These are phyloP conservation scores for Ivindomyrus marchei DNA, from an alignment of 2,113 vertebrate species.

Conservation along the genomic window DNA sequence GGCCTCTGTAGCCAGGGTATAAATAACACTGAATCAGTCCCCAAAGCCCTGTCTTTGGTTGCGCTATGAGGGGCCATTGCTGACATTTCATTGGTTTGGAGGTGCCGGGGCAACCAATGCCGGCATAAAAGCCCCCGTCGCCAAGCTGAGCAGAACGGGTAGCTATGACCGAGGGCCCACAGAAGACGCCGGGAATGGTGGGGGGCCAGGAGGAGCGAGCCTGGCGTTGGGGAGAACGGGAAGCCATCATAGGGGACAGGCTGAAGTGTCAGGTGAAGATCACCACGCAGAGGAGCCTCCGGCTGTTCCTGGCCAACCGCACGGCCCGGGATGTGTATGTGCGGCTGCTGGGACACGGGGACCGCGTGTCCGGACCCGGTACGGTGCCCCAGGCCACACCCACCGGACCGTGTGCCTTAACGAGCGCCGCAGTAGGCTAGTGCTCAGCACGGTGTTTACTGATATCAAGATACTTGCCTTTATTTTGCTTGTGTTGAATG, in stretches of 20 bases:
- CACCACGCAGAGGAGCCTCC: constrained; percentile 77
- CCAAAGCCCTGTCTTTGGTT: constrained; percentile 78
- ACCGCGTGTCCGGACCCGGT: constrained; percentile 65
- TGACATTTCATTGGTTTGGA: constrained; percentile 77
- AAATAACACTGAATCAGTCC: constrained; percentile 77
- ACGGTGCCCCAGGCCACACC: not conserved
- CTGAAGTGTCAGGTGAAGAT: constrained; percentile 92
- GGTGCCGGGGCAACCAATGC: constrained; percentile 29
- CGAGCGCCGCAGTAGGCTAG: not conserved
- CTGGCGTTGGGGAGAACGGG: constrained; percentile 34
- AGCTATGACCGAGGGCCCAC: not conserved
- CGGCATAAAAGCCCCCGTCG: constrained; percentile 30
- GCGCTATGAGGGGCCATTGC: constrained; percentile 48
- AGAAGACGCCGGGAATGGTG: not conserved
- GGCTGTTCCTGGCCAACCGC: constrained; percentile 85
- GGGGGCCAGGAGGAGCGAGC: not conserved
- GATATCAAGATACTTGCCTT: not conserved
- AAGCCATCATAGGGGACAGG: constrained; percentile 35
- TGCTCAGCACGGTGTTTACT: not conserved
- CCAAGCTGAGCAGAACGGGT: not conserved
- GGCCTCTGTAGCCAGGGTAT: constrained; percentile 64
- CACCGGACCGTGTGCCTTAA: not conserved
- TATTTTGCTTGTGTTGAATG: not conserved
- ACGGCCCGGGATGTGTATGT: constrained; percentile 79
- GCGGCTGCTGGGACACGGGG: constrained; percentile 76